Conservation (phyloP, 2,113 vertebrate species). For the Channa argus region DNA sequence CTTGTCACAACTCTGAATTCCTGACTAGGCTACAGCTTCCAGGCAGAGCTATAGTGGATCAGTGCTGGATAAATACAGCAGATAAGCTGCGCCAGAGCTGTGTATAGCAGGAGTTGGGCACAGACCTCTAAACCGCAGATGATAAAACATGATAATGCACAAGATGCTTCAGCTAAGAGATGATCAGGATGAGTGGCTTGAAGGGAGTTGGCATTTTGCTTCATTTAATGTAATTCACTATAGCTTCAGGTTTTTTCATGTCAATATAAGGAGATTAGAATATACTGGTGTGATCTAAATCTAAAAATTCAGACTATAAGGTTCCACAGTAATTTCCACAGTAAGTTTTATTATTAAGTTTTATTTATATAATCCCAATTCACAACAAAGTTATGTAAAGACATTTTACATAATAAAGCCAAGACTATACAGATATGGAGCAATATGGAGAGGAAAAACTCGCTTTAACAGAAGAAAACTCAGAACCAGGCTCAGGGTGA, state of each 20-base stretch:
- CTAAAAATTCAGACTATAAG: no score
- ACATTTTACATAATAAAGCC: no score
- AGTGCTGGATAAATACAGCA: slow-evolving; percentile 72
- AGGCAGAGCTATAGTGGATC: slow-evolving; percentile 73
- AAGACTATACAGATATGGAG: no score
- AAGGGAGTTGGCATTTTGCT: background rate
- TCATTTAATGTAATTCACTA: slow-evolving; percentile 1
- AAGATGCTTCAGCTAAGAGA: slow-evolving; percentile 23
- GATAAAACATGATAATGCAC: slow-evolving; percentile 13
- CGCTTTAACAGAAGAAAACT: no score
- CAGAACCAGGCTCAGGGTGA: no score
- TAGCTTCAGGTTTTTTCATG: background rate
- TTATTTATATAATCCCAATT: no score
- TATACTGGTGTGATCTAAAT: background rate
- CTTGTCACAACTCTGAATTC: slow-evolving; percentile 81
- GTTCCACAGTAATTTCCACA: background rate
- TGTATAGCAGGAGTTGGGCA: slow-evolving; percentile 41
- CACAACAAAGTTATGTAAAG: no score
- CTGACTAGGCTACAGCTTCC: slow-evolving; percentile 75
- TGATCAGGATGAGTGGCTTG: background rate
- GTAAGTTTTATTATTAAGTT: background rate
- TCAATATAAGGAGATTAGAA: background rate
- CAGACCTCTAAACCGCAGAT: slow-evolving; percentile 22
- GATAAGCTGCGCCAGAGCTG: slow-evolving; percentile 68
- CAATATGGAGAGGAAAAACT: no score